Percentiles rank a stretch among this genome's conserved stretches.
phyloP scores from a whole-genome alignment of 2,797 vertebrate genomes.

The Rhinophrynus dorsalis region DNA sequence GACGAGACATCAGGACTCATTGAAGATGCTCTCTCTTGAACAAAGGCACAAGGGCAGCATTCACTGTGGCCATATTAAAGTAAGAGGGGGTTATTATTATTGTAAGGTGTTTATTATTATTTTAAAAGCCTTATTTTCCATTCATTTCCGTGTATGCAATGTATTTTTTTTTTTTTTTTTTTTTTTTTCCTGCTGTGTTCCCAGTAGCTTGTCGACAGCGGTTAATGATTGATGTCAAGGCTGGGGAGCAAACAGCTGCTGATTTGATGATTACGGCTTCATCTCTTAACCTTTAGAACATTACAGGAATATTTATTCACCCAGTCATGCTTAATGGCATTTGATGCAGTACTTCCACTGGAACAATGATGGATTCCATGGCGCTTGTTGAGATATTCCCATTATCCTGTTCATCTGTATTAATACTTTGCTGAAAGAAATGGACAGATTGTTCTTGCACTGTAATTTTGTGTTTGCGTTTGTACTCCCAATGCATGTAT shows the following conservation, averaged over 20 bases:
- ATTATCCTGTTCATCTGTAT: conserved; percentile 19
- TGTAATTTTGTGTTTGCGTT: neutral
- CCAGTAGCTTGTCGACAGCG: conserved; percentile 39
- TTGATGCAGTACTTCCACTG: conserved; percentile 47
- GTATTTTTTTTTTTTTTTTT: neutral
- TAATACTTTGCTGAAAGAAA: conserved; percentile 2
- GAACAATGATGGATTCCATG: conserved; percentile 36
- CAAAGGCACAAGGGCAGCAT: too few relatives aligned
- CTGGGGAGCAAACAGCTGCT: conserved; percentile 64
- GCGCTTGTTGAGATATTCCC: conserved; percentile 37
- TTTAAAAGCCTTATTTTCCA: neutral
- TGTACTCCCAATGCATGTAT: neutral
- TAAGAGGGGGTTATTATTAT: too few relatives aligned
- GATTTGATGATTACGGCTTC: conserved; percentile 65
- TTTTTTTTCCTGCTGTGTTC: conserved; percentile 50
- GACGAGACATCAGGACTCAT: too few relatives aligned
- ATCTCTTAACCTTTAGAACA: conserved; percentile 61
- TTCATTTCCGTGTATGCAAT: conserved; percentile 21
- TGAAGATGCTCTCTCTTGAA: too few relatives aligned
- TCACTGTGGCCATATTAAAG: too few relatives aligned
- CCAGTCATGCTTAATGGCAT: conserved; percentile 54
- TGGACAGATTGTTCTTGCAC: neutral
- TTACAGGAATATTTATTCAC: conserved; percentile 59
- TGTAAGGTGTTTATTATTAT: too few relatives aligned
- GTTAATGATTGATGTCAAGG: conserved; percentile 59